Evolutionary conservation across 2,113 vertebrate species (phyloP).

Genomic region (Centropus bengalensis): DNA sequence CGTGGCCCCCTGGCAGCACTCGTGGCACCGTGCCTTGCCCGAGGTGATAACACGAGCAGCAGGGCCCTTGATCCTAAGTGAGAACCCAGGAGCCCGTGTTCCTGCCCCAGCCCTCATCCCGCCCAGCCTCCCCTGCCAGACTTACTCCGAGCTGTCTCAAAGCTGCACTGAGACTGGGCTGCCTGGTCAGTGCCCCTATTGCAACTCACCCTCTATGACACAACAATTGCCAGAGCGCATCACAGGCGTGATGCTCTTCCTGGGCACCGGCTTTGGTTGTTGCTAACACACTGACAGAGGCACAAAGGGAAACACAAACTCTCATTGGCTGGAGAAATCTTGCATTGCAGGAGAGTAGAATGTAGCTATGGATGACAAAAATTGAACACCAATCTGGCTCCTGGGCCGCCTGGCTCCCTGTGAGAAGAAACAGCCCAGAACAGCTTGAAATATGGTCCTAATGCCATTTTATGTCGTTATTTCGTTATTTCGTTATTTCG

Average conservation of each 20-base stretch:
- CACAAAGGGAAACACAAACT: neutral
- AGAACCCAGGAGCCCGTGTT: too few species aligned
- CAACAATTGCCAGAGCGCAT: too few species aligned
- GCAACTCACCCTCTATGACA: too few species aligned
- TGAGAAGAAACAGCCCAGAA: slow-evolving; percentile 39
- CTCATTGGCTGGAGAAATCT: neutral
- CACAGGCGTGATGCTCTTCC: neutral
- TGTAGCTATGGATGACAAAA: neutral
- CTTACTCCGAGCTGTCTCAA: too few species aligned
- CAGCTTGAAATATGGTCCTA: neutral
- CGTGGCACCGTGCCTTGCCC: too few species aligned
- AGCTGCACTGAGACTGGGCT: too few species aligned
- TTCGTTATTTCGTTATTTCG: slow-evolving; percentile 70
- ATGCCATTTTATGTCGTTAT: neutral
- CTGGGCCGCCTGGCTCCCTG: neutral
- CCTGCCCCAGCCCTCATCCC: too few species aligned
- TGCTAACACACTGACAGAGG: neutral
- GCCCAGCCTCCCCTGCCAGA: too few species aligned
- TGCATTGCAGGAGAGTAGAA: neutral
- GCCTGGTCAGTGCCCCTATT: too few species aligned
- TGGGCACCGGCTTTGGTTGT: slow-evolving; percentile 38
- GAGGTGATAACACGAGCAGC: too few species aligned
- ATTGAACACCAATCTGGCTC: neutral
- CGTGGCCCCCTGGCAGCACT: too few species aligned
- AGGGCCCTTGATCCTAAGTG: too few species aligned